phyloP scores from a whole-genome alignment of 2,113 vertebrate species.

The Silurus meridionalis region DNA sequence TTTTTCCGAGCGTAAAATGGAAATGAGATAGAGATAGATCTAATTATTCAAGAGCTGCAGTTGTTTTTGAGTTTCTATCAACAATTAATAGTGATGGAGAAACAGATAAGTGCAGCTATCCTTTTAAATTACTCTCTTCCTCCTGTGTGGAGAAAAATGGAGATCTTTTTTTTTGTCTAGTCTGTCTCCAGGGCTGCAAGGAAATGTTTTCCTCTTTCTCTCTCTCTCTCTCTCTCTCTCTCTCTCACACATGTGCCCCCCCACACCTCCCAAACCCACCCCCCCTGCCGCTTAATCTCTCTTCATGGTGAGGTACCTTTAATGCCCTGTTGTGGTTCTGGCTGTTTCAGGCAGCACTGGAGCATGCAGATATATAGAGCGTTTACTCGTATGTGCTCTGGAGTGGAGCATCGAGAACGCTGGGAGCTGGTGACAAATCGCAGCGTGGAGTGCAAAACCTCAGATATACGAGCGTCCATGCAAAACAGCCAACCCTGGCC shows the following conservation, averaged over 20 bases:
- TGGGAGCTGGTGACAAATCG: slow-evolving; percentile 73
- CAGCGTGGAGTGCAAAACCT: slow-evolving; percentile 53
- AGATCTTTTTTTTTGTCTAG: background rate
- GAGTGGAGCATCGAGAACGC: slow-evolving; percentile 69
- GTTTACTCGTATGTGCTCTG: slow-evolving; percentile 69
- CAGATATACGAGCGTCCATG: slow-evolving; percentile 70
- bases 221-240: slow-evolving; percentile 59
- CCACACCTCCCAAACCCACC: too few relatives aligned
- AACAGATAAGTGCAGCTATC: slow-evolving; percentile 15
- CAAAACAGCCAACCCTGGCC: slow-evolving; percentile 66
- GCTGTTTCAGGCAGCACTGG: slow-evolving; percentile 58
- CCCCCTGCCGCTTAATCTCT: slow-evolving; percentile 64
- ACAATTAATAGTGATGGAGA: slow-evolving; percentile 56
- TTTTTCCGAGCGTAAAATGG: slow-evolving; percentile 60
- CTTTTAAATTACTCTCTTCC: background rate
- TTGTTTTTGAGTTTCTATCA: slow-evolving; percentile 60
- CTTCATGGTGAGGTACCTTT: slow-evolving; percentile 56
- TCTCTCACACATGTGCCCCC: slow-evolving; percentile 51
- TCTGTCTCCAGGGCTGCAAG: slow-evolving; percentile 23
- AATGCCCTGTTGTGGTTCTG: slow-evolving; percentile 64
- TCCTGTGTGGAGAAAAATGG: background rate
- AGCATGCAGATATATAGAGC: slow-evolving; percentile 67
- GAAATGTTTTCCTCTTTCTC: background rate
- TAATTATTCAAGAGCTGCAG: slow-evolving; percentile 68
- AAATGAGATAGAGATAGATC: slow-evolving; percentile 57